These are phyloP conservation scores for Cheilosia vulpina DNA, from an alignment of 2,888 invertebrate genomes.

Conservation along the genomic window DNA sequence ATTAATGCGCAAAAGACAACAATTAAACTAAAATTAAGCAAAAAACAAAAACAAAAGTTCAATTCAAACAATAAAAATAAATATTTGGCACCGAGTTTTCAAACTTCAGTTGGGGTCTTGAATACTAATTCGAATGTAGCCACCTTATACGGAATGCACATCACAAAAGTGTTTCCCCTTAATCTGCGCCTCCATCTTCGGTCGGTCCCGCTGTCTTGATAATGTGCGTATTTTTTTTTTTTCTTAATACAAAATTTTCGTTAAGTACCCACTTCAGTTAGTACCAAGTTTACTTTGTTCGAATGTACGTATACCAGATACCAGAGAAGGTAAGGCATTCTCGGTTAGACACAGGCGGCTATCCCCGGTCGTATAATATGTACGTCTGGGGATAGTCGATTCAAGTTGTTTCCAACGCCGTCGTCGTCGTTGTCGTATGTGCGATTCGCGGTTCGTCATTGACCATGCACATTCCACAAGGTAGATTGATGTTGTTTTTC, in stretches of 20 bases:
- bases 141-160: conserved; percentile 74
- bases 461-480: conserved; percentile 77
- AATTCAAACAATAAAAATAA: conserved; percentile 12
- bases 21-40: conserved; percentile 54
- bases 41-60: conserved; percentile 2
- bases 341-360: conserved; percentile 76
- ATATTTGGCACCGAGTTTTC: conserved; percentile 49
- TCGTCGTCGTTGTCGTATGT: conserved; percentile 28
- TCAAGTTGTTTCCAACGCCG: conserved; percentile 37
- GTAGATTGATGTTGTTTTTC: conserved; percentile 61
- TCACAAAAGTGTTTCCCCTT: conserved; percentile 67
- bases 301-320: conserved; percentile 32
- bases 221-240: conserved; percentile 21
- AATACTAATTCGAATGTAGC: conserved; percentile 64
- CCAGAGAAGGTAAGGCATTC: conserved; percentile 52
- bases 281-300: conserved; percentile 61
- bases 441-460: conserved; percentile 69
- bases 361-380: conserved; percentile 43
- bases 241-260: conserved; percentile 46
- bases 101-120: conserved; percentile 59
- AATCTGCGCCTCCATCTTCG: conserved; percentile 46
- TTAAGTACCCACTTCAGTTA: conserved; percentile 62
- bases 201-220: conserved; percentile 9
- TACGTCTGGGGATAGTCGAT: conserved; percentile 72
- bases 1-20: conserved; percentile 12